Conservation (phyloP, 2,888 invertebrate species). For the Cheilosia pagana region DNA sequence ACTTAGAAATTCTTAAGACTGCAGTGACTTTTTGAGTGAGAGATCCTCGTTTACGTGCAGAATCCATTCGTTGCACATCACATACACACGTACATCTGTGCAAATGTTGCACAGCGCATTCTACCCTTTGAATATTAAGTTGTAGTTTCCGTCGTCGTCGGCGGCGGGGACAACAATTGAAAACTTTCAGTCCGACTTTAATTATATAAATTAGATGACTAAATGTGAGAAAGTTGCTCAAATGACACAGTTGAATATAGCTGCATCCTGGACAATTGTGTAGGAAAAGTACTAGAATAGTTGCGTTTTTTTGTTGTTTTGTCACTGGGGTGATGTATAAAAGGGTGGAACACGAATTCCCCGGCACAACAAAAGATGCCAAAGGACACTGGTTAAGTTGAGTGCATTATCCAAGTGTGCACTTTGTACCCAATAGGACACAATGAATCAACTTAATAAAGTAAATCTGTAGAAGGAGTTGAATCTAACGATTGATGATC, state of each 20-base stretch:
- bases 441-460: slow-evolving; percentile 52
- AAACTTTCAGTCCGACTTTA: slow-evolving; percentile 65
- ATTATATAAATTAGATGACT: slow-evolving; percentile 70
- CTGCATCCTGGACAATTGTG: not conserved
- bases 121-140: slow-evolving; percentile 25
- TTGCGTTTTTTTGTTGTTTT: slow-evolving; percentile 9
- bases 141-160: slow-evolving; percentile 45
- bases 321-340: not conserved
- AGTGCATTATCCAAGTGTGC: slow-evolving; percentile 33
- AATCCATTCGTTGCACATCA: slow-evolving; percentile 26
- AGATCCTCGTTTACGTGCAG: slow-evolving; percentile 62
- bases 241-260: slow-evolving; percentile 16
- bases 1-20: slow-evolving; percentile 49
- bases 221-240: slow-evolving; percentile 53
- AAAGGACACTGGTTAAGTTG: slow-evolving; percentile 15
- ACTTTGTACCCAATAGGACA: slow-evolving; percentile 10
- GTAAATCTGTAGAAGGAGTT: slow-evolving; percentile 25
- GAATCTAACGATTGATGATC: slow-evolving; percentile 60
- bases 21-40: slow-evolving; percentile 41
- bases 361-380: not conserved
- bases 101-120: slow-evolving; percentile 17
- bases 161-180: slow-evolving; percentile 65
- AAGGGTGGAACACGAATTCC: slow-evolving; percentile 8
- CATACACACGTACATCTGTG: slow-evolving; percentile 8
- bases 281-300: not conserved